A percentile compares a stretch with the other conserved stretches of the same genome.
These are phyloP conservation scores for Formica selysi DNA, from an alignment of 1,140 invertebrate genomes.

Conservation along the genomic window DNA sequence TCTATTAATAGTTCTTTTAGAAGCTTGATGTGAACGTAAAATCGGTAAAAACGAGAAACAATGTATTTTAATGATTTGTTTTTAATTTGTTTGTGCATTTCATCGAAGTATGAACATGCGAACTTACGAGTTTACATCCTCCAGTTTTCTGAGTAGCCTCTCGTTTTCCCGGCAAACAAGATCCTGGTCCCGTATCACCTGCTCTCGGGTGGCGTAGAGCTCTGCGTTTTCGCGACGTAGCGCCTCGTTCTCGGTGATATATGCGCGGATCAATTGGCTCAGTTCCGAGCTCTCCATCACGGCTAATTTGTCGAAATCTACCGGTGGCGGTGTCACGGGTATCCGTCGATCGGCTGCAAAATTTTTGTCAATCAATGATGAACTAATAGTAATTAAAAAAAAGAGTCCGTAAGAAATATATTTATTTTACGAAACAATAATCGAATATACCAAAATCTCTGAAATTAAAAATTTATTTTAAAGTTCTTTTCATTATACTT, in stretches of 20 bases:
- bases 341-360: conserved; percentile 75
- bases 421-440: background rate
- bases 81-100: background rate
- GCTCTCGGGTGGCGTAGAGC: conserved; percentile 92
- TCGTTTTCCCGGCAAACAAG: conserved; percentile 96
- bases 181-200: conserved; percentile 95
- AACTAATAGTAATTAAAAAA: background rate
- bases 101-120: background rate
- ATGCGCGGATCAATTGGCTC: conserved; percentile 91
- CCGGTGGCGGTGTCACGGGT: conserved; percentile 86
- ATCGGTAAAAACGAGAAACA: background rate
- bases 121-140: conserved; percentile 94
- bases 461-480: background rate
- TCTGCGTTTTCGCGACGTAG: conserved; percentile 95
- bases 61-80: background rate
- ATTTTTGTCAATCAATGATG: background rate
- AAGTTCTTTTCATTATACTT: background rate
- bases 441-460: background rate
- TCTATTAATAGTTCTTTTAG: background rate
- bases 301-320: conserved; percentile 91
- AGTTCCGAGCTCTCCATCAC: conserved; percentile 91
- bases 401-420: background rate
- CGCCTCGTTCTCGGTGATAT: conserved; percentile 95
- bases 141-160: conserved; percentile 93
- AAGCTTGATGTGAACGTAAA: conserved; percentile 9